A percentile compares a stretch with the other conserved stretches of the same genome.
Evolutionary conservation across 2,888 invertebrate species (phyloP).

Genomic region (Nesidiocoris tenuis): DNA sequence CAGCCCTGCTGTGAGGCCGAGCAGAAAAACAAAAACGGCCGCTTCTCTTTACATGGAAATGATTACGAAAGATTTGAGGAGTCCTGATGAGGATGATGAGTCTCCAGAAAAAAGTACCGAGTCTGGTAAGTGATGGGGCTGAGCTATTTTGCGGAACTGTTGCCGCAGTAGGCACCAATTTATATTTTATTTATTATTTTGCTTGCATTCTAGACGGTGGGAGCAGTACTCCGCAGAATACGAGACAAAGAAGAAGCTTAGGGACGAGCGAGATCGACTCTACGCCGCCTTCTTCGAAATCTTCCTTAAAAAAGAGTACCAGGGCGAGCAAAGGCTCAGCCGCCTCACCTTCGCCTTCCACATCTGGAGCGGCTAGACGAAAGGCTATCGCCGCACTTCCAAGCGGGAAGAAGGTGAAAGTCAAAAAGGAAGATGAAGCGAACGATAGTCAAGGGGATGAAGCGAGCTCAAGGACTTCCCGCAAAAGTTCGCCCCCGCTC

Average conservation of each 20-base stretch:
- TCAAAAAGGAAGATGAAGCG: conserved; percentile 16
- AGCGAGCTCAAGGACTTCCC: background rate
- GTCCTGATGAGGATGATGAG: conserved; percentile 59
- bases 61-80: conserved; percentile 66
- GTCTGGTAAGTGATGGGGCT: too few relatives aligned
- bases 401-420: conserved; percentile 30
- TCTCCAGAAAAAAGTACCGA: background rate
- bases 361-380: background rate
- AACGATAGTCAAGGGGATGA: background rate
- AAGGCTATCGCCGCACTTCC: conserved; percentile 38
- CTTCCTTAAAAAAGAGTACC: background rate
- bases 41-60: conserved; percentile 74
- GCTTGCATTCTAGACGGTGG: background rate
- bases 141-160: too few relatives aligned
- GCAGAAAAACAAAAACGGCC: conserved; percentile 72
- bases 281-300: background rate
- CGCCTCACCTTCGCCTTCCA: background rate
- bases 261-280: background rate
- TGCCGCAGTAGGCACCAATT: too few relatives aligned
- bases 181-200: too few relatives aligned
- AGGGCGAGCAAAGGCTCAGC: background rate
- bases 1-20: conserved; percentile 57
- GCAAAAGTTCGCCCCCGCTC: background rate
- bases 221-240: background rate
- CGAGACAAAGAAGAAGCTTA: background rate